Evolutionary conservation across 2,888 invertebrate genomes (phyloP), one percentile per base, ranked within the genome.

Genomic region (Epistrophe grossulariae): DNA sequence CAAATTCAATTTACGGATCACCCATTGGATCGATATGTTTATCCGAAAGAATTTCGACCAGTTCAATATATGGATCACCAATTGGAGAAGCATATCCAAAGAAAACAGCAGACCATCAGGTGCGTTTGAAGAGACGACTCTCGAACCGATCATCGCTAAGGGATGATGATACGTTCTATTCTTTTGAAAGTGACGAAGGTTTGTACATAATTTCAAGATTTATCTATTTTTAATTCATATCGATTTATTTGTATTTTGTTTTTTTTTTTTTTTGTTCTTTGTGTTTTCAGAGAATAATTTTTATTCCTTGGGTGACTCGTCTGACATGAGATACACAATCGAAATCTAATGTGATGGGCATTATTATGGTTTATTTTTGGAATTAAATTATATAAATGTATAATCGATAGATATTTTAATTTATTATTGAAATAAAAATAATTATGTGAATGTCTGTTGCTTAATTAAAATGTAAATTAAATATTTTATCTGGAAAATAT

Each of bases 101-200:
- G 79, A 60, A 89, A 88, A 45, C 89, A 85, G 2, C 91, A 13
- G 68, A 73, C 19, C 84, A 43, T 43, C 43, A 82, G 13, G 8
- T 76, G 73, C 72, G 57, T 43, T 19, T 72, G 10, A 50, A 17
- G 3, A 60, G 84, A 84, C 85, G 88, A 48, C 89, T 90, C 62
- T 90, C 90, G 17, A 90, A 85, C 79, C 90, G 91, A 40, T 91
- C 91, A 59, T 89, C 91, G 90, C 90, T 91, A 59, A 90, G 90
- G 80, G 92, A 92, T 66, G 91, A 92, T 88, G 92, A 92, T 38
- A 90, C 90, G 40, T 92, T 91, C 68, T 92, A 91, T 85, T 92
- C 92, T 73, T 92, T 92, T 89, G 92, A 92, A 88, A 92, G 92
- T 89, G 92, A 92, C 89, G 92, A 92, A 90, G 92, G 92, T 92